Conservation (phyloP, 1,140 invertebrate genomes). For the Orussus abietinus region DNA sequence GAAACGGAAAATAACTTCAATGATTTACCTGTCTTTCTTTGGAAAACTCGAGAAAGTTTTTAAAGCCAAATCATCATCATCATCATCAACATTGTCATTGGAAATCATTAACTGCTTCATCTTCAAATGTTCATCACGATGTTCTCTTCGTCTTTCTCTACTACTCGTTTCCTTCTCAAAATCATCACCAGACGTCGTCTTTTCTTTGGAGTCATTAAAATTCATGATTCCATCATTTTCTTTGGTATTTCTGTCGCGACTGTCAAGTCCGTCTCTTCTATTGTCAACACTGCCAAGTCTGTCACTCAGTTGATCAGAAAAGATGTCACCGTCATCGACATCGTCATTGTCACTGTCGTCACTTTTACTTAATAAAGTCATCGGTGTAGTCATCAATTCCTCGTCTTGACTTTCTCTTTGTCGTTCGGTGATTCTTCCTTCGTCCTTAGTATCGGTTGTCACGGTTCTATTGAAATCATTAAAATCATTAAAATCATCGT, state of each 20-base stretch:
- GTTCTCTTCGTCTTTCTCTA: no score
- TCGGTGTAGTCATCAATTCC: no score
- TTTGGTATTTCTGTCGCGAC: not conserved
- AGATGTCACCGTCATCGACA: not conserved
- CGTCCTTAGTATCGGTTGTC: no score
- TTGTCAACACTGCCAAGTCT: not conserved
- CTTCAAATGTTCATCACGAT: no score
- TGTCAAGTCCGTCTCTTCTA: not conserved
- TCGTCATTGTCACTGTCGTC: not conserved
- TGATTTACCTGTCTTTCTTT: not conserved
- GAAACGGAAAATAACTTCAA: not conserved
- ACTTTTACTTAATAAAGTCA: not conserved
- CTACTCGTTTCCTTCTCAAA: no score
- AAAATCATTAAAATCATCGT: no score
- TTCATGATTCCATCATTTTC: not conserved
- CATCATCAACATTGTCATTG: not conserved
- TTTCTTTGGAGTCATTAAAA: no score
- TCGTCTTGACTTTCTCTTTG: no score
- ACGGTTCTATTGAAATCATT: no score
- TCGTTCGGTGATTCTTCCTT: no score
- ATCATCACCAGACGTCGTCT: no score
- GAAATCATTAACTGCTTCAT: not conserved
- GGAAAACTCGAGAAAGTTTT: not conserved
- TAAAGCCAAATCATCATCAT: no score
- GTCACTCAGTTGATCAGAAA: constrained; percentile 2